Evolutionary conservation across 2,797 vertebrate species (phyloP).

Genomic region (Cuculus canorus): DNA sequence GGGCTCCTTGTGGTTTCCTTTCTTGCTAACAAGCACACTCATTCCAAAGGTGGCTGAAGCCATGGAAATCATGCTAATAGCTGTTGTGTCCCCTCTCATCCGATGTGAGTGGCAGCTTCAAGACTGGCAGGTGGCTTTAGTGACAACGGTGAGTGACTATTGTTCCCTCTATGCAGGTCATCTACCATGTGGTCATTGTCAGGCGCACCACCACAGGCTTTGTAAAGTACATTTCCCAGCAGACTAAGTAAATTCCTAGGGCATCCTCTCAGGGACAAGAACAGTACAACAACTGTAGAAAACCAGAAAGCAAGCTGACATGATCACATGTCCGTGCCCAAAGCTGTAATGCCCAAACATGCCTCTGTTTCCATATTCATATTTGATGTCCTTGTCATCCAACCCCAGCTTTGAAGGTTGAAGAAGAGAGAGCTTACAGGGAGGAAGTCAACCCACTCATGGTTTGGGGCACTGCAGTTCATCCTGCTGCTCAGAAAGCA

Average conservation of each 20-base stretch:
- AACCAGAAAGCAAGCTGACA: not conserved
- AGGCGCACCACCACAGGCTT: not conserved
- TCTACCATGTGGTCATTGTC: not conserved
- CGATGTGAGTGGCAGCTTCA: conserved; percentile 92
- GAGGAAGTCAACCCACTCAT: not conserved
- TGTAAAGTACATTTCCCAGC: not conserved
- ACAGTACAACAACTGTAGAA: not conserved
- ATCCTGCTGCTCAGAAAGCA: not conserved
- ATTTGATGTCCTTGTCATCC: not conserved
- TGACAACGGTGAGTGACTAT: conserved; percentile 88
- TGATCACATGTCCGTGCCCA: fast-evolving
- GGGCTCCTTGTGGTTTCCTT: not conserved
- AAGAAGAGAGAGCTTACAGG: not conserved
- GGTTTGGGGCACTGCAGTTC: not conserved
- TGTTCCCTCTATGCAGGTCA: not conserved
- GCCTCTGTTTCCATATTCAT: not conserved
- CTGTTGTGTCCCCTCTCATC: conserved; percentile 91
- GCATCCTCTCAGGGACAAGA: not conserved
- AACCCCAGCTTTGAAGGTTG: not conserved
- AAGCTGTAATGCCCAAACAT: not conserved
- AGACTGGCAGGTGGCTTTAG: conserved; percentile 94
- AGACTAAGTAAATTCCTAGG: not conserved
- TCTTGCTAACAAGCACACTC: not conserved
- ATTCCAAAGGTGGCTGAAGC: conserved; percentile 87
- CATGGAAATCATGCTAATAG: conserved; percentile 97